Base-by-base conservation (phyloP, 2,797 vertebrate genomes). In the Mormyrus hasselquistii region DNA sequence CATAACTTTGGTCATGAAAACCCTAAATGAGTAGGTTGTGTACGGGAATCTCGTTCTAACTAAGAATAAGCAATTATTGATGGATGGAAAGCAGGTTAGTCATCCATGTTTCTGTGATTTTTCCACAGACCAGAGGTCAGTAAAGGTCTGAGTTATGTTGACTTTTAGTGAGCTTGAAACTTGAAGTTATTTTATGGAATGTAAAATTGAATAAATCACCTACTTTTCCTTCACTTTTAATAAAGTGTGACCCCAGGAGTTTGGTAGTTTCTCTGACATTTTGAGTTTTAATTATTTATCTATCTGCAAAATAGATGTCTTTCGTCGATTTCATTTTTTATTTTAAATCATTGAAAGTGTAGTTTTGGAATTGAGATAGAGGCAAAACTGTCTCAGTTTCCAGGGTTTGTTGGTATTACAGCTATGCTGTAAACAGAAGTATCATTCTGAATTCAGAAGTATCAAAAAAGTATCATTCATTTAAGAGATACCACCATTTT, bases 11-110 rank as follows among this genome's bases (percentile, higher is more conserved):
- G n/a, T 19, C 38, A 44, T 47, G 16, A 41, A 41, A 47, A 38
- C 65, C 25, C 29, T 73, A 16, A 73, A 73, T 38, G 4, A 79
- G 9, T 44, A 79, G 41, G 38, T 79, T 44, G 16, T n/a, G 19
- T 9, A 79, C 73, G 73, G 73, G 41, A 79, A 44, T 44, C 73
- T 79, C 3, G 2, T 41, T 44, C 73, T 79, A 79, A 41, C 38
- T 79, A 79, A 79, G 73, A 44, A 9, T 79, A 79, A 79, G 65
- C 65, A 73, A 73, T 73, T 73, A 73, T 73, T 73, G 29, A 79
- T 79, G 34, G 34, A 44, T 79, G 73, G 73, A 79, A 44, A 79
- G 41, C 16, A 79, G 38, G 12, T 14, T 44, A 79, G 38, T 79
- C 73, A 44, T 79, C 5, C 29, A 47, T 44, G 73, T 79, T 79